A percentile compares a stretch with the other conserved stretches of the same genome.
These are phyloP conservation scores for Spea multiplicata DNA, from an alignment of 2,113 vertebrate species.

Conservation along the genomic window DNA sequence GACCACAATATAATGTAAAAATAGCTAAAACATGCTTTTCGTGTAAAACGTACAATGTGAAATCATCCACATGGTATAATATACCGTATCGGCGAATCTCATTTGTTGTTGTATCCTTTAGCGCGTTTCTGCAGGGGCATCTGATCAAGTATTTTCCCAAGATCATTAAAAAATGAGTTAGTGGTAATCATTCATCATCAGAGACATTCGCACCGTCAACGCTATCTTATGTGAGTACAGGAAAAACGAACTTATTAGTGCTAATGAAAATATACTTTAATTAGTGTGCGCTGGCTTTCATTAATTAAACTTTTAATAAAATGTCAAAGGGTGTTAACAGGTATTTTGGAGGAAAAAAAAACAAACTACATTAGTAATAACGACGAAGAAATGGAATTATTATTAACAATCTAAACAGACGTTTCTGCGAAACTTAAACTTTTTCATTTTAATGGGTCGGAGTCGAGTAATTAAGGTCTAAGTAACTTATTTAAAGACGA, in stretches of 20 bases:
- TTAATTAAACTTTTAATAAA: conserved; percentile 29
- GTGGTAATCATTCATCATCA: conserved; percentile 32
- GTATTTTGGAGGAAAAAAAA: neutral
- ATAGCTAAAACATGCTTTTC: too few relatives aligned
- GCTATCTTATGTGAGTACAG: conserved; percentile 32
- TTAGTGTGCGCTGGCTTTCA: conserved; percentile 12
- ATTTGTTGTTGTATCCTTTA: too few relatives aligned
- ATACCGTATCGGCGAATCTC: too few relatives aligned
- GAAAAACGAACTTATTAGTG: conserved; percentile 35
- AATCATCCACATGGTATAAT: too few relatives aligned
- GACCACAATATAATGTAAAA: too few relatives aligned
- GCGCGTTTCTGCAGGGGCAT: neutral
- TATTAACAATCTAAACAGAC: too few relatives aligned
- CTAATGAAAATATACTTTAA: conserved; percentile 41
- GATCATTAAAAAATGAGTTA: conserved; percentile 31
- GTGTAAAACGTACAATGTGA: too few relatives aligned
- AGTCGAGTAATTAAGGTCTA: too few relatives aligned
- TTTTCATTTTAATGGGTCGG: too few relatives aligned
- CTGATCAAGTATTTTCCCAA: conserved; percentile 7
- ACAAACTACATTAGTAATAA: neutral
- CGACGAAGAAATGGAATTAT: too few relatives aligned
- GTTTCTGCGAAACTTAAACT: too few relatives aligned
- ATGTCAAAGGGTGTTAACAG: conserved; percentile 13
- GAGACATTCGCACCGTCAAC: conserved; percentile 37
- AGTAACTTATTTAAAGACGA: too few relatives aligned